Evolutionary conservation across 2,797 vertebrate species (phyloP).

Genomic region (Petrocephalus sullivani): DNA sequence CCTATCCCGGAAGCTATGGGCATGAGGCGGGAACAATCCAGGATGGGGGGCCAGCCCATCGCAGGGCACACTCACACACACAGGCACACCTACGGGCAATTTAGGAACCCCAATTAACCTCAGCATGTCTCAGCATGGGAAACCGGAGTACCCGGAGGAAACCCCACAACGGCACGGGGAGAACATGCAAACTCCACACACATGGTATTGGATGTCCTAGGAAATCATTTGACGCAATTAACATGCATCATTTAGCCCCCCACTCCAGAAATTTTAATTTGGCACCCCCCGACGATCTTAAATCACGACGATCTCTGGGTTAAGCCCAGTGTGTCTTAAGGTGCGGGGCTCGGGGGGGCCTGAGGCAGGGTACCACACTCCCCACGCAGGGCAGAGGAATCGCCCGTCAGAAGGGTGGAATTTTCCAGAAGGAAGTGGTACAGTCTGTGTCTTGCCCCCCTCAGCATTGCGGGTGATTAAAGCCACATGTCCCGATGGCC

Average conservation of each 20-base stretch:
- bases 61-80: no score
- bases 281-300: background rate
- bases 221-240: background rate
- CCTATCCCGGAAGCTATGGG: no score
- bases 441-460: background rate
- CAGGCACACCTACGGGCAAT: no score
- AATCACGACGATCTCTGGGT: background rate
- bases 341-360: background rate
- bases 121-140: no score
- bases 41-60: no score
- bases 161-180: no score
- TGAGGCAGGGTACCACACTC: background rate
- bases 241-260: background rate
- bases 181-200: no score
- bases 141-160: no score
- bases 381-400: background rate
- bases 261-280: background rate
- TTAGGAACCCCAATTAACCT: no score
- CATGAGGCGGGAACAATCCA: no score
- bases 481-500: conserved; percentile 42
- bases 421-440: conserved; percentile 10
- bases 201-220: background rate
- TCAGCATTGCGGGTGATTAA: conserved; percentile 39
- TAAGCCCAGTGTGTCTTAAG: background rate
- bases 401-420: background rate